These are phyloP conservation scores for Trachelus troglodyta DNA, from an alignment of 2,888 invertebrate genomes.

Conservation along the genomic window DNA sequence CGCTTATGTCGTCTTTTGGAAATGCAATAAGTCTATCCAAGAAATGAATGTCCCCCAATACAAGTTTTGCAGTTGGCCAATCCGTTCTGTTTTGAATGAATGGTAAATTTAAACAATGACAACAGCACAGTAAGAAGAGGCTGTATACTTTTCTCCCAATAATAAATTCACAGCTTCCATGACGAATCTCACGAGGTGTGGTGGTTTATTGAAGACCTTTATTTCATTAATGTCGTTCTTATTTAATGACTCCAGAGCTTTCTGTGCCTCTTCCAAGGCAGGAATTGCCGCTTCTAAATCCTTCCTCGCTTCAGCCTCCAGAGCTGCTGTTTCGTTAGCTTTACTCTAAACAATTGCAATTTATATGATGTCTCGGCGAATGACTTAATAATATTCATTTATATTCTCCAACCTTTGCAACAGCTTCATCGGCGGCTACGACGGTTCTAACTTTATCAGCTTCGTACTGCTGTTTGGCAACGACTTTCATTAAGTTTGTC, in stretches of 20 bases:
- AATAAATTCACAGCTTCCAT: slow-evolving; percentile 93
- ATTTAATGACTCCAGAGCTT: slow-evolving; percentile 85
- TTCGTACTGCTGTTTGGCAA: slow-evolving; percentile 83
- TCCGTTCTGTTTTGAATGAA: slow-evolving; percentile 73
- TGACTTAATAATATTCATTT: background rate
- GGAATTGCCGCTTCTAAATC: slow-evolving; percentile 90
- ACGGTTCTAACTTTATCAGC: slow-evolving; percentile 84
- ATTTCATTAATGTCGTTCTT: slow-evolving; percentile 93
- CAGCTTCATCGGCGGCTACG: slow-evolving; percentile 85
- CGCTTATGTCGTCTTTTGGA: slow-evolving; percentile 88
- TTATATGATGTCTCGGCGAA: background rate
- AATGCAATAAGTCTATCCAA: slow-evolving; percentile 84
- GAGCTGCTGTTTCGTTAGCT: slow-evolving; percentile 84
- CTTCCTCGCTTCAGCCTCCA: slow-evolving; percentile 87
- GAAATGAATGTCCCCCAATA: slow-evolving; percentile 87
- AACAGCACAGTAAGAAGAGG: background rate
- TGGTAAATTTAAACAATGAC: slow-evolving; percentile 4
- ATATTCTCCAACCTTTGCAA: slow-evolving; percentile 74
- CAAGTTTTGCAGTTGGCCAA: slow-evolving; percentile 85
- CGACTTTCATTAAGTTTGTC: slow-evolving; percentile 77
- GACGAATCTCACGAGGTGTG: slow-evolving; percentile 85
- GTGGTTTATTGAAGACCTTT: slow-evolving; percentile 89
- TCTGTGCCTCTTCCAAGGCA: slow-evolving; percentile 85
- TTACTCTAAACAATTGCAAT: slow-evolving; percentile 70
- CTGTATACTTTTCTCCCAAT: slow-evolving; percentile 78